These are phyloP conservation scores for Cinclus cinclus DNA, from an alignment of 2,113 vertebrate genomes.

Conservation along the genomic window DNA sequence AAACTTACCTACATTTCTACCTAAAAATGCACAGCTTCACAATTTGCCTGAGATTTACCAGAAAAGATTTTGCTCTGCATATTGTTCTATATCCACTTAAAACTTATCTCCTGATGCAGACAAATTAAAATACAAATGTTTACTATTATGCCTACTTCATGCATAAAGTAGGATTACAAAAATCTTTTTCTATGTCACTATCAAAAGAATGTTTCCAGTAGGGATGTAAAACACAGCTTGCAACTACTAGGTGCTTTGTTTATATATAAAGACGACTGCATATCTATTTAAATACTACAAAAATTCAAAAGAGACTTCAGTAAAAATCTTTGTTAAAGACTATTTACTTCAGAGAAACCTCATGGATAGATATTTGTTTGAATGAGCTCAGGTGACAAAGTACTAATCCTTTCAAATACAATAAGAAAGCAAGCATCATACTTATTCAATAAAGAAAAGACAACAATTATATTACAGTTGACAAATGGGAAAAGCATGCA, in stretches of 20 bases:
- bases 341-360: neutral
- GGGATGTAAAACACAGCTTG: neutral
- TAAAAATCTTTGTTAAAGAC: neutral
- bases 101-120: neutral
- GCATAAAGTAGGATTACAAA: neutral
- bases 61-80: neutral
- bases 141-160: neutral
- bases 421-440: neutral
- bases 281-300: neutral
- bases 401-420: neutral
- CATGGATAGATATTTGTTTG: neutral
- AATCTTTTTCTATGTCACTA: neutral
- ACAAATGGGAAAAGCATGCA: neutral
- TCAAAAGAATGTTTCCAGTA: neutral
- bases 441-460: neutral
- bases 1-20: neutral
- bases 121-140: neutral
- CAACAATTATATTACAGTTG: neutral
- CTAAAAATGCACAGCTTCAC: neutral
- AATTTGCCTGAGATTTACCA: neutral
- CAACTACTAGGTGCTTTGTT: neutral
- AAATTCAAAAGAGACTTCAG: neutral
- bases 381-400: neutral
- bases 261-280: neutral
- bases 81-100: neutral